Evolutionary conservation across 1,140 invertebrate species (phyloP).

Genomic region (Hyles vespertilio): DNA sequence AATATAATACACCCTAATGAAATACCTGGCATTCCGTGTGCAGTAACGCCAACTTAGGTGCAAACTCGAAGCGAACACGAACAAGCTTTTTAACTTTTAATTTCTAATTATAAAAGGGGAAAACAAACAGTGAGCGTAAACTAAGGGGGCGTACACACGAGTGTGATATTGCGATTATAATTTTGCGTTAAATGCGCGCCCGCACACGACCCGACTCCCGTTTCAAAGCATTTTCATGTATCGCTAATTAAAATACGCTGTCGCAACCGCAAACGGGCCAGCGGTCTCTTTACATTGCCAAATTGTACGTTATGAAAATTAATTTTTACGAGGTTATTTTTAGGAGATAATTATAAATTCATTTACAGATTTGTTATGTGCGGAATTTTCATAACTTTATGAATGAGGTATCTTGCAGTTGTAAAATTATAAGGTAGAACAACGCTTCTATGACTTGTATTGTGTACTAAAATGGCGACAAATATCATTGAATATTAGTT

Average conservation of each 20-base stretch:
- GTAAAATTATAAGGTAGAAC: too few relatives aligned
- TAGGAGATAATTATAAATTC: constrained; percentile 6
- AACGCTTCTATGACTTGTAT: too few relatives aligned
- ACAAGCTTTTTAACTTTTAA: constrained; percentile 38
- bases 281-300: constrained; percentile 44
- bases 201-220: constrained; percentile 36
- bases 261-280: constrained; percentile 44
- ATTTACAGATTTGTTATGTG: background rate
- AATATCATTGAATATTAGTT: too few relatives aligned
- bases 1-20: background rate
- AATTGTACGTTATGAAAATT: constrained; percentile 57
- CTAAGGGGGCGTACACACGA: constrained; percentile 36
- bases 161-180: constrained; percentile 58
- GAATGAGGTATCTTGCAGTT: background rate
- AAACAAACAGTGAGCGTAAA: constrained; percentile 40
- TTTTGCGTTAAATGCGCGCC: constrained; percentile 45
- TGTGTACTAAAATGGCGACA: too few relatives aligned
- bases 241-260: constrained; percentile 74
- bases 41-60: background rate
- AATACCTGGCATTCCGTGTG: background rate
- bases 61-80: constrained; percentile 8
- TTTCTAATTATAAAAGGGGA: constrained; percentile 30
- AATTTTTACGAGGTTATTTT: constrained; percentile 32
- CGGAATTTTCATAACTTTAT: background rate
- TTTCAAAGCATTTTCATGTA: constrained; percentile 73